Evolutionary conservation across 2,888 invertebrate species (phyloP), one percentile per base, ranked within the genome.

Genomic region (Cabera pusaria): DNA sequence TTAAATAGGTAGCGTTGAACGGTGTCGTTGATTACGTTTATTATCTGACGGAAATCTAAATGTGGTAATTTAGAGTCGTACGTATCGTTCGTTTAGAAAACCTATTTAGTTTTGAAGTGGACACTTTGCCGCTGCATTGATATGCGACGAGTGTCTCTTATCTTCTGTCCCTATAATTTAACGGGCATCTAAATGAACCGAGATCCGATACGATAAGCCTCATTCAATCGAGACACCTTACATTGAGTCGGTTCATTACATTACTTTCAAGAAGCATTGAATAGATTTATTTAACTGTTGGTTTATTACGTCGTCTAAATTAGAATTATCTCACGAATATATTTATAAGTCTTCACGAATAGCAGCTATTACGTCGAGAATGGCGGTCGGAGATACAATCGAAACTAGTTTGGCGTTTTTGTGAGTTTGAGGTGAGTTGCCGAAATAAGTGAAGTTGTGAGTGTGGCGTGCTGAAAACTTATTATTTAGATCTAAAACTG

Each of bases 141-240:
- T 75, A 82, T 74, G 76, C 79, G 69, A 74, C 73, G 70, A 64
- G 67, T 65, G 65, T 58, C 61, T 61, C 72, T 84, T 86, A 86
- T 87, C 87, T 80, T 25, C 66, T 64, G 62, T 66, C 71, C 66
- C 77, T 75, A 72, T 81, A 81, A 80, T 80, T 84, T 84, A 85
- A 85, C 86, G 81, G 78, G 74, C 71, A 73, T 81, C 82, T 83
- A 85, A 86, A 86, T 77, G 81, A 82, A 77, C 67, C 63, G 74
- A 86, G 86, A 87, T 88, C 72, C 74, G 68, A 81, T 76, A 67
- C 73, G 87, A 88, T 87, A 88, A 85, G 75, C 72, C 64, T 71
- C 71, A 76, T 80, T 73, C 73, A 78, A 72, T 77, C 61, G 64
- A 72, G 74, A 81, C 76, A 79, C 72, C 74, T 80, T 62, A 75